phyloP scores from a whole-genome alignment of 2,113 vertebrate species.

The Perognathus longimembris region DNA sequence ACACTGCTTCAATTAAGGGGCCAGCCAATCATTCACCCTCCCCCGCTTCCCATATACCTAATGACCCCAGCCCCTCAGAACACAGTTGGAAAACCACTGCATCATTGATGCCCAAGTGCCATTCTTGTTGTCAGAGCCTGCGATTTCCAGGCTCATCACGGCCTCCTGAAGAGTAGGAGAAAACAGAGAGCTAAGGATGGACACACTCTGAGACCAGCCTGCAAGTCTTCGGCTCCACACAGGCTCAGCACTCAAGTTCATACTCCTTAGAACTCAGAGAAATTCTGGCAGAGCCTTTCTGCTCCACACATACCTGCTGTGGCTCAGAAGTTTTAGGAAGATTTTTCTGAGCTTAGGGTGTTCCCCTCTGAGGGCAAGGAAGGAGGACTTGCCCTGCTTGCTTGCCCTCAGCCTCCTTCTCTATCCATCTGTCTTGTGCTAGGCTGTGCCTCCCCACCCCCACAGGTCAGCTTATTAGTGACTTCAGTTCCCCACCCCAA shows the following conservation, averaged over 20 bases:
- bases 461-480: background rate
- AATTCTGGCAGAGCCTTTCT: background rate
- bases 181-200: background rate
- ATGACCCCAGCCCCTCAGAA: background rate
- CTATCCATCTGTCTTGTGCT: background rate
- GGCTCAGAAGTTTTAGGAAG: background rate
- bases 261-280: background rate
- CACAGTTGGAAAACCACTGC: background rate
- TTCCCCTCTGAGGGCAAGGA: no score
- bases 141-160: background rate
- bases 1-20: background rate
- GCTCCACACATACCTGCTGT: background rate
- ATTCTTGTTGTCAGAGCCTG: background rate
- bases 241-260: background rate
- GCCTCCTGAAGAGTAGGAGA: no score
- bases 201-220: background rate
- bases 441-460: accelerated
- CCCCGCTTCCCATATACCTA: accelerated
- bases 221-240: background rate
- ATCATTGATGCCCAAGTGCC: background rate
- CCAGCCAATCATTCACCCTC: background rate
- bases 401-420: background rate
- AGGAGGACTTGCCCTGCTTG: background rate
- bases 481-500: background rate
- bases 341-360: background rate